Conservation (phyloP, 1,140 invertebrate species). For the Ectropis grisescens region DNA sequence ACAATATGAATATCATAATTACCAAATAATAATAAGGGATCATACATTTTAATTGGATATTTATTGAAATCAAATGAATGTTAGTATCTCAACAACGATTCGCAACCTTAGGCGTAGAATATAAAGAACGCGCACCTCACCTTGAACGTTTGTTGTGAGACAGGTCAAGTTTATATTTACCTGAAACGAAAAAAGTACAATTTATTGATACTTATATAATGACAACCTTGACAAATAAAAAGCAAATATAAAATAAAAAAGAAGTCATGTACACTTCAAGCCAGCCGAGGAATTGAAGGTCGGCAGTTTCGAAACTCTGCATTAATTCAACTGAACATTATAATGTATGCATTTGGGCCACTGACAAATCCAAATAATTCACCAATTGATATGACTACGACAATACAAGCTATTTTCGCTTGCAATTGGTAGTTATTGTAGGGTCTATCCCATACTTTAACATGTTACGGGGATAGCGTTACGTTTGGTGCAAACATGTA, state of each 20-base stretch:
- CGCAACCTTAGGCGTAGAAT: too few relatives aligned
- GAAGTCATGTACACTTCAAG: constrained; percentile 13
- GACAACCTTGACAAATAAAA: constrained; percentile 8
- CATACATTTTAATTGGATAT: too few relatives aligned
- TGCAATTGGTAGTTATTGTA: too few relatives aligned
- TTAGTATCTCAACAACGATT: too few relatives aligned
- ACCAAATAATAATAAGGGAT: too few relatives aligned
- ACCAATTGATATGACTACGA: too few relatives aligned
- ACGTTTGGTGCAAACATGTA: too few relatives aligned
- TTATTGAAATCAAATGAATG: too few relatives aligned
- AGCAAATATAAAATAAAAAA: constrained; percentile 13
- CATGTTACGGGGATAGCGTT: too few relatives aligned
- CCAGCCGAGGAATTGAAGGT: constrained; percentile 31
- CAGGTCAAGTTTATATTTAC: constrained; percentile 14
- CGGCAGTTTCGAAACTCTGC: constrained; percentile 39
- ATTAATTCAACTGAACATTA: constrained; percentile 24
- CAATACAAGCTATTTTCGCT: too few relatives aligned
- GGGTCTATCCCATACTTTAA: too few relatives aligned
- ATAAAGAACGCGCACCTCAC: constrained; percentile 20
- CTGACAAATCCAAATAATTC: constrained; percentile 18
- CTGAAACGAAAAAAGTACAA: constrained; percentile 23
- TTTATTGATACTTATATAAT: constrained; percentile 6
- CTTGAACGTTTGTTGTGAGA: constrained; percentile 13
- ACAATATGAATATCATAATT: too few relatives aligned
- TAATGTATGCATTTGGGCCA: constrained; percentile 46